phyloP scores from a whole-genome alignment of 2,888 invertebrate genomes.

The Drosophila eohydei region DNA sequence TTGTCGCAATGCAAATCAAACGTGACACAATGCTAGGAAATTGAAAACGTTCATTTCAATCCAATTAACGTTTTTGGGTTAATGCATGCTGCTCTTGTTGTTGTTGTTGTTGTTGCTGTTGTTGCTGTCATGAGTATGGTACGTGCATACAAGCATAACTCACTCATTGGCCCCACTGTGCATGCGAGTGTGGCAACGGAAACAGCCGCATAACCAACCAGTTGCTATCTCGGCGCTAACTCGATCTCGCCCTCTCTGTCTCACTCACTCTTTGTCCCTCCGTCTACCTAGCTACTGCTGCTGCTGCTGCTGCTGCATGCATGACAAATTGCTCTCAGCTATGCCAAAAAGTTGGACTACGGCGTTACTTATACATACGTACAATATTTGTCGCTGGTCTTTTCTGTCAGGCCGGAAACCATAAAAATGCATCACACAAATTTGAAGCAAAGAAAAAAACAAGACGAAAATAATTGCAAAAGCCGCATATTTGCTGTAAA shows the following conservation, averaged over 20 bases:
- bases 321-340: slow-evolving; percentile 52
- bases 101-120: neutral
- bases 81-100: slow-evolving; percentile 66
- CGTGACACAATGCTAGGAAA: slow-evolving; percentile 78
- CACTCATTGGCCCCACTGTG: slow-evolving; percentile 39
- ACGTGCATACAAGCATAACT: slow-evolving; percentile 42
- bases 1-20: slow-evolving; percentile 65
- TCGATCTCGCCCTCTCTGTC: neutral
- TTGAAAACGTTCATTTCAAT: slow-evolving; percentile 79
- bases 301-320: slow-evolving; percentile 16
- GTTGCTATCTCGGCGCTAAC: slow-evolving; percentile 24
- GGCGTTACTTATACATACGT: neutral
- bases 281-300: neutral
- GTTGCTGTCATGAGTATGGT: slow-evolving; percentile 19
- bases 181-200: slow-evolving; percentile 40
- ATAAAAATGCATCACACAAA: slow-evolving; percentile 41
- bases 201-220: slow-evolving; percentile 51
- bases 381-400: neutral
- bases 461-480: slow-evolving; percentile 18
- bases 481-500: slow-evolving; percentile 3
- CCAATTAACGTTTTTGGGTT: slow-evolving; percentile 84
- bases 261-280: neutral
- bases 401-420: slow-evolving; percentile 32
- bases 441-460: neutral
- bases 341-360: slow-evolving; percentile 28